Evolutionary conservation across 2,888 invertebrate genomes (phyloP).

Genomic region (Nomada ferruginata): DNA sequence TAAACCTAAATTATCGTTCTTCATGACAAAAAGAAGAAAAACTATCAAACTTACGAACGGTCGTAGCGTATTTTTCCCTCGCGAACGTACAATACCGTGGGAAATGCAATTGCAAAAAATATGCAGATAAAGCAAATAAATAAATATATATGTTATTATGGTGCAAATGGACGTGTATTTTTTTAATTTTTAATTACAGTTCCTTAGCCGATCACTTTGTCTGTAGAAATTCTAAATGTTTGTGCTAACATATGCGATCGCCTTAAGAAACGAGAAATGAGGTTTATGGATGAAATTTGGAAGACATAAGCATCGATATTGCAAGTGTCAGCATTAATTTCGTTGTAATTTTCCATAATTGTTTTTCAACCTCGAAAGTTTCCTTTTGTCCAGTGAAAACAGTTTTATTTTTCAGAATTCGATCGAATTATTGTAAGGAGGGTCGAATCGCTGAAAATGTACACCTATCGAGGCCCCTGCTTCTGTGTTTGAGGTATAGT

Average conservation of each 20-base stretch:
- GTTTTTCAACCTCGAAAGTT: not conserved
- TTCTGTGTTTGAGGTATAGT: constrained; percentile 11
- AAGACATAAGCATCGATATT: constrained; percentile 15
- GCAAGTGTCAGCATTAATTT: not conserved
- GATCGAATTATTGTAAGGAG: not conserved
- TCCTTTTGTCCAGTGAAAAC: not conserved
- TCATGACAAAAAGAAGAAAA: not conserved
- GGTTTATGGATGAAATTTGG: not conserved
- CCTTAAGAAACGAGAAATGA: constrained; percentile 9
- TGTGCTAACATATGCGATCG: constrained; percentile 42
- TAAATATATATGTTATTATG: not conserved
- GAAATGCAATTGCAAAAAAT: constrained; percentile 20
- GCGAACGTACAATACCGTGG: not conserved
- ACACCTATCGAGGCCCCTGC: constrained; percentile 14
- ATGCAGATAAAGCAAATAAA: constrained; percentile 28
- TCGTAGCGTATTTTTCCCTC: not conserved
- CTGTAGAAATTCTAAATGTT: constrained; percentile 40
- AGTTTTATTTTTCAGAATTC: not conserved
- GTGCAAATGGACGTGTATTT: constrained; percentile 13
- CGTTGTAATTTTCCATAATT: not conserved
- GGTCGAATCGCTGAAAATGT: constrained; percentile 3
- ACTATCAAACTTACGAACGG: not conserved
- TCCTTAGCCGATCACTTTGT: constrained; percentile 9
- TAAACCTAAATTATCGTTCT: too few species aligned
- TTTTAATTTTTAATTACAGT: constrained; percentile 9